phyloP scores from a whole-genome alignment of 2,888 invertebrate genomes.

The Idaea biselata region DNA sequence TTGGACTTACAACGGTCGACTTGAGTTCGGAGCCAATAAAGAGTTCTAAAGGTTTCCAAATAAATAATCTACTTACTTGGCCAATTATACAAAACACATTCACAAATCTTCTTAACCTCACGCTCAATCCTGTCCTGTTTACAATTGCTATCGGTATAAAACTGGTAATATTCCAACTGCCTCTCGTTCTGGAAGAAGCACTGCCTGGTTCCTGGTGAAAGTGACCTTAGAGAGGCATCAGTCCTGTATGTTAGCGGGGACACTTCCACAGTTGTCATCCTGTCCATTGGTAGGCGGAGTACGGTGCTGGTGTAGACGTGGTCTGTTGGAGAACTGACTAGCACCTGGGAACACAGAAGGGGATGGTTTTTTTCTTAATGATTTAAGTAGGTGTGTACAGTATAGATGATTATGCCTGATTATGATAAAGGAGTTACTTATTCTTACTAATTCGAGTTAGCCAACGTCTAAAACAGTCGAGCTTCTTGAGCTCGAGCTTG shows the following conservation, averaged over 20 bases:
- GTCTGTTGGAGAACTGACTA: conserved; percentile 68
- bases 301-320: conserved; percentile 69
- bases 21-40: not conserved
- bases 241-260: conserved; percentile 69
- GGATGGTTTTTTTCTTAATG: too few relatives aligned
- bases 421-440: too few relatives aligned
- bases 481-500: too few relatives aligned
- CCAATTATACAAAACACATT: conserved; percentile 71
- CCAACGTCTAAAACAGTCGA: too few relatives aligned
- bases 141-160: conserved; percentile 79
- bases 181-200: conserved; percentile 72
- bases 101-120: conserved; percentile 65
- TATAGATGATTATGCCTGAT: too few relatives aligned
- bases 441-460: too few relatives aligned
- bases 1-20: too few relatives aligned
- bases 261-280: conserved; percentile 70
- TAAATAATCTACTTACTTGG: conserved; percentile 57
- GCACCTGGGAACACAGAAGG: conserved; percentile 40
- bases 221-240: conserved; percentile 49
- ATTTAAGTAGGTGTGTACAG: too few relatives aligned
- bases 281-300: conserved; percentile 67
- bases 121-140: conserved; percentile 73
- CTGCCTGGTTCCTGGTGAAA: conserved; percentile 58
- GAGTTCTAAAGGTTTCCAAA: too few relatives aligned
- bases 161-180: conserved; percentile 58